phyloP scores from a whole-genome alignment of 2,797 vertebrate species.

The Ambastaia sidthimunki region DNA sequence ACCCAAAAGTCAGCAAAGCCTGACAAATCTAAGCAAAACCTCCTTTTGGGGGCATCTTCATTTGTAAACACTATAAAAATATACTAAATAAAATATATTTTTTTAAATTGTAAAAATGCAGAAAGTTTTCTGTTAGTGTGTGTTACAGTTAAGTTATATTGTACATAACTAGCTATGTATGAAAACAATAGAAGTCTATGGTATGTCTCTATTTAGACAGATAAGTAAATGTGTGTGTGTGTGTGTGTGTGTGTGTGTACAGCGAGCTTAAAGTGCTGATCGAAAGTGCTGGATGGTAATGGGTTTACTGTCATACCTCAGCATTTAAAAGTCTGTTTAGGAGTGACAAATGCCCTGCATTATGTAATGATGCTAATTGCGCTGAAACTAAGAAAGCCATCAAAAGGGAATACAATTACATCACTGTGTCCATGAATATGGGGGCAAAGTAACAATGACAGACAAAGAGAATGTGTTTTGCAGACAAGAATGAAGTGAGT shows the following conservation, averaged over 20 bases:
- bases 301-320: constrained; percentile 43
- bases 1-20: too few relatives aligned
- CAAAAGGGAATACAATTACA: constrained; percentile 63
- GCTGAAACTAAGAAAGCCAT: constrained; percentile 56
- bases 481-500: constrained; percentile 68
- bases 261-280: constrained; percentile 34
- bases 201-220: too few relatives aligned
- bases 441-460: constrained; percentile 52
- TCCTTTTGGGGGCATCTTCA: too few relatives aligned
- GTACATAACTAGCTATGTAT: too few relatives aligned
- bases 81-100: too few relatives aligned
- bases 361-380: constrained; percentile 61
- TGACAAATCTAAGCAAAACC: too few relatives aligned
- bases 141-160: too few relatives aligned
- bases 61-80: too few relatives aligned
- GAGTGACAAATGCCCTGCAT: constrained; percentile 58
- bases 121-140: too few relatives aligned
- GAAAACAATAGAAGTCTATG: too few relatives aligned
- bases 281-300: constrained; percentile 40
- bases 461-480: constrained; percentile 57
- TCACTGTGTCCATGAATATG: constrained; percentile 46
- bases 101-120: too few relatives aligned
- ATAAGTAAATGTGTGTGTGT: too few relatives aligned
- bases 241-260: background rate
- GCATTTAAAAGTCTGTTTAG: constrained; percentile 43